These are phyloP conservation scores for Glyphotaelius pellucidus DNA, from an alignment of 2,888 invertebrate species.

Conservation along the genomic window DNA sequence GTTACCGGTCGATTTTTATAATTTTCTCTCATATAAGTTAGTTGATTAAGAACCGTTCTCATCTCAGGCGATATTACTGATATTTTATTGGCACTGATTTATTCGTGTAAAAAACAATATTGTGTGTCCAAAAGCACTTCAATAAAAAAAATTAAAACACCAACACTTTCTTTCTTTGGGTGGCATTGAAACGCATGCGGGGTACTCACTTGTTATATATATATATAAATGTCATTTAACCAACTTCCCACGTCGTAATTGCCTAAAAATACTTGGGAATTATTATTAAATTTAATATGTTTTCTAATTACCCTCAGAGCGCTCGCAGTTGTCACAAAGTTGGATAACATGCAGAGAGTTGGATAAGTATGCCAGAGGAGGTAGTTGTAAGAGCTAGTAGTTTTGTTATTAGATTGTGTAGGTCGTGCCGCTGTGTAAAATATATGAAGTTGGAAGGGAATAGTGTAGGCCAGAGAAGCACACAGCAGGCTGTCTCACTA, in stretches of 20 bases:
- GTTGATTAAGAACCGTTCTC: too few species aligned
- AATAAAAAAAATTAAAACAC: too few species aligned
- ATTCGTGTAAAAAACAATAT: too few species aligned
- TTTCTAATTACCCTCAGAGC: background rate
- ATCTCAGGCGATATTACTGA: too few species aligned
- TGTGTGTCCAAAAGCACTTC: too few species aligned
- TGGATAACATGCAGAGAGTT: conserved; percentile 24
- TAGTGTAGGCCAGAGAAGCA: background rate
- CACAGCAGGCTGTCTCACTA: background rate
- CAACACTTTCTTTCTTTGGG: too few species aligned
- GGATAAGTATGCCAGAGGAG: background rate
- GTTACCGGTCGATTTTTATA: too few species aligned
- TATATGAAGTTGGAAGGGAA: background rate
- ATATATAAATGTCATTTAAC: background rate
- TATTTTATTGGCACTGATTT: too few species aligned
- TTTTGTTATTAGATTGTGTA: conserved; percentile 16
- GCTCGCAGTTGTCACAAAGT: conserved; percentile 19
- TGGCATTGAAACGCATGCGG: too few species aligned
- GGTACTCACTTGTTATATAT: background rate
- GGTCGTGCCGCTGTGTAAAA: background rate
- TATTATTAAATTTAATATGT: conserved; percentile 2
- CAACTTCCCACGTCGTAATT: background rate
- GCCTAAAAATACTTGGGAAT: background rate
- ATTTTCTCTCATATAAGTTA: too few species aligned
- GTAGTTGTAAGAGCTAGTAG: conserved; percentile 7